Evolutionary conservation across 2,113 vertebrate genomes (phyloP), one percentile per base, ranked within the genome.

Genomic region (Aspidoscelis tigris): DNA sequence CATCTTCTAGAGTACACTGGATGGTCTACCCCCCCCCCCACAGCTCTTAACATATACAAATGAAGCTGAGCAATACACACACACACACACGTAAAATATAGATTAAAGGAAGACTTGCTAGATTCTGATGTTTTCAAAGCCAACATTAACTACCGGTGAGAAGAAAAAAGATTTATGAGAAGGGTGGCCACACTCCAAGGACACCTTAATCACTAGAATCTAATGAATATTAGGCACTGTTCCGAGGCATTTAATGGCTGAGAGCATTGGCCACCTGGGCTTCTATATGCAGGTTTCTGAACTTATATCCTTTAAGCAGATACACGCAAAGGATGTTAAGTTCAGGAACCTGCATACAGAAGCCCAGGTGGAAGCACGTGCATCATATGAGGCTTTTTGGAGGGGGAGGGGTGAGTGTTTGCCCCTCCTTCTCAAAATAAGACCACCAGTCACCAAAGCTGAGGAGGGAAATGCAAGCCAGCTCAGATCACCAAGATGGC

Each of bases 1-100:
- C 95, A 96, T 75, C 78, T 81, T 91, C 89, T 83, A 71, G 90
- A 93, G 83, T 94, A 87, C 80, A 88, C 78, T 76, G 75, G 88
- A 86, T 88, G 84, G 88, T 89, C 92, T 92, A 87, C 93, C 91
- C 90, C 92, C 90, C 87, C 18, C 22, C 10, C 21, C 82, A 90
- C 90, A 86, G 78, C 81, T 89, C 77, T 87, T 68, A 76, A 65
- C 55, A 88, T 80, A 92, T 86, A 77, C 84, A 88, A 80, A 91
- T 89, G 90, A 90, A 94, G 26, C 47, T 1, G 7, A 93, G 86
- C 88, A 89, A 50, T 92, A 58, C 2, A 61, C 93, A 91, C 89
- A 88, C 85, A 78, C 71, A 26, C 43, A 83, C 14, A 77, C 18
- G 89, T 93, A 90, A 89, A 21, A 89, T 64, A 2, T 47, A 89